Conservation (phyloP, 1,140 invertebrate species). For the Druon quercuslanigerum region DNA sequence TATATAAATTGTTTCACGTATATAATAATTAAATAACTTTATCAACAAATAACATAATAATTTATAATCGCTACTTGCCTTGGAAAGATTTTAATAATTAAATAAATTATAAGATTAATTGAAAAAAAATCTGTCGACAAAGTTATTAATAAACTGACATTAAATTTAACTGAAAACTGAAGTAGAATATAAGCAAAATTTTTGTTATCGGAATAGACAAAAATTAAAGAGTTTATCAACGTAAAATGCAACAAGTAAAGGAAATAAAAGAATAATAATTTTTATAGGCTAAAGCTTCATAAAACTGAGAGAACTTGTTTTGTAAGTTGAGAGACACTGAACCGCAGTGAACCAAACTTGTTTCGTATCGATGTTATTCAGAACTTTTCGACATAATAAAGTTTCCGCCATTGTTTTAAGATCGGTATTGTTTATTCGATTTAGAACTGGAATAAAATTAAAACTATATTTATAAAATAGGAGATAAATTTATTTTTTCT, state of each 20-base stretch:
- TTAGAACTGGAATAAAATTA: neutral
- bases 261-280: slow-evolving; percentile 13
- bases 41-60: no score
- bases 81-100: no score
- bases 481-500: no score
- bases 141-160: neutral
- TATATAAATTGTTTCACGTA: no score
- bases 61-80: no score
- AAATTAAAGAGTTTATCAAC: neutral
- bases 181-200: neutral
- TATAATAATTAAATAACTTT: no score
- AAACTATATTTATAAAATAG: no score
- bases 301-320: slow-evolving; percentile 13
- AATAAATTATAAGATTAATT: no score
- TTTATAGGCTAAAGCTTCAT: neutral
- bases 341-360: neutral
- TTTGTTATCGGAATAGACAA: neutral
- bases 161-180: neutral
- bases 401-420: neutral
- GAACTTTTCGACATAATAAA: slow-evolving; percentile 19
- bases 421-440: neutral
- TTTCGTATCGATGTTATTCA: slow-evolving; percentile 24
- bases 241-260: neutral
- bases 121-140: no score
- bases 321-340: slow-evolving; percentile 21